Conservation (phyloP, 2,888 invertebrate genomes). For the Acleris cristana region DNA sequence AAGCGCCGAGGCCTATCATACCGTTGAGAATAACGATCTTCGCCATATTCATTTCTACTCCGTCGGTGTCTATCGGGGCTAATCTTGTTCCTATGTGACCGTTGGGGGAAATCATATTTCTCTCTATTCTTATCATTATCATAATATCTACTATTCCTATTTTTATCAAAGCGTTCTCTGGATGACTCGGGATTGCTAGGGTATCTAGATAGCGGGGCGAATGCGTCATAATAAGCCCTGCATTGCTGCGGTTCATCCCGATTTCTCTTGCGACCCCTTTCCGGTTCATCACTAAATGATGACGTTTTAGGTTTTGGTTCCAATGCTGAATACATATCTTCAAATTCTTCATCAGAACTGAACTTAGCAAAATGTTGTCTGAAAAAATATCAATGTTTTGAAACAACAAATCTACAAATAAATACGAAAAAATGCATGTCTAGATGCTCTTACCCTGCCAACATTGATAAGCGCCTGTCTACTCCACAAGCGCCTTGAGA, state of each 20-base stretch:
- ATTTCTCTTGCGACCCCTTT: slow-evolving; percentile 43
- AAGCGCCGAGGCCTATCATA: slow-evolving; percentile 49
- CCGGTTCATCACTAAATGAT: slow-evolving; percentile 35
- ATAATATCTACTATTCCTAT: slow-evolving; percentile 44
- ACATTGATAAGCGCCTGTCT: slow-evolving; percentile 17
- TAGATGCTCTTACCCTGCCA: slow-evolving; percentile 10
- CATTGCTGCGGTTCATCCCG: slow-evolving; percentile 42
- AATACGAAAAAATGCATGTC: background rate
- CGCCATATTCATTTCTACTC: slow-evolving; percentile 45
- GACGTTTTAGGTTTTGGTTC: slow-evolving; percentile 30
- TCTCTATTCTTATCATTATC: slow-evolving; percentile 45
- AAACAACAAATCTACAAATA: background rate
- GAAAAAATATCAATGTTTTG: slow-evolving; percentile 4
- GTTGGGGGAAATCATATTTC: slow-evolving; percentile 49
- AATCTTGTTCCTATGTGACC: slow-evolving; percentile 48
- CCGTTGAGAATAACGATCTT: slow-evolving; percentile 50
- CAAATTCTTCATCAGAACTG: slow-evolving; percentile 63
- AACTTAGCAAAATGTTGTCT: slow-evolving; percentile 44
- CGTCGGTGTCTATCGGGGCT: slow-evolving; percentile 56
- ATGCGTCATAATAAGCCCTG: slow-evolving; percentile 47
- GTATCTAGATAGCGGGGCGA: slow-evolving; percentile 48
- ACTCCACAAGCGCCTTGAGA: background rate
- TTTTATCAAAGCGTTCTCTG: slow-evolving; percentile 39
- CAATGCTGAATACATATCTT: slow-evolving; percentile 41
- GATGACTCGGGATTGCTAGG: slow-evolving; percentile 45